phyloP scores from a whole-genome alignment of 2,888 invertebrate species.

The Mongoloraphidia duomilia region DNA sequence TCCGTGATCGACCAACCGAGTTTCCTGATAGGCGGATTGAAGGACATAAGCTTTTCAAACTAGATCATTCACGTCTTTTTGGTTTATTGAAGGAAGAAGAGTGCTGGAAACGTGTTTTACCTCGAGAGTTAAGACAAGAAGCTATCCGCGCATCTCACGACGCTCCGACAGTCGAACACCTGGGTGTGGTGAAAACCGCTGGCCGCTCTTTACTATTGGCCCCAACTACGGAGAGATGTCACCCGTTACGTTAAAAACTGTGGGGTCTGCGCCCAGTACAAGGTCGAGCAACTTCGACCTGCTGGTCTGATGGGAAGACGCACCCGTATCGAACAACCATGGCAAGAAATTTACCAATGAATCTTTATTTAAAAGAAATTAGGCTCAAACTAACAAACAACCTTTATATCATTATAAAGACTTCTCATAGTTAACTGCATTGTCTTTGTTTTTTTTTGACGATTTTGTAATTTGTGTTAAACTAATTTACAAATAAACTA shows the following conservation, averaged over 20 bases:
- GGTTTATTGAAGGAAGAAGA: background rate
- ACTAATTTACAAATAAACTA: no score
- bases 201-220: constrained; percentile 15
- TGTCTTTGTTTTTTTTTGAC: no score
- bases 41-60: background rate
- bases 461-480: no score
- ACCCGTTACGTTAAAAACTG: constrained; percentile 11
- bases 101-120: constrained; percentile 13
- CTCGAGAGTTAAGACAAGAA: background rate
- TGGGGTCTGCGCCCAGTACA: constrained; percentile 1
- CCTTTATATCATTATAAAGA: no score
- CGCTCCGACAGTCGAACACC: constrained; percentile 11
- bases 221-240: constrained; percentile 12
- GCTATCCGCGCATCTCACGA: constrained; percentile 9
- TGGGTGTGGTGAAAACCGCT: constrained; percentile 13
- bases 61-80: background rate
- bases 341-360: constrained; percentile 13
- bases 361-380: no score
- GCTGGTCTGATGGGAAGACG: background rate
- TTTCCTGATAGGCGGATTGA: constrained; percentile 7
- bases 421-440: no score
- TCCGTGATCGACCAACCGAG: background rate
- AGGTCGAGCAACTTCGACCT: no score
- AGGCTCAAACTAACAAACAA: no score
- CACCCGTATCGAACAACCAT: constrained; percentile 4